A percentile compares a stretch with the other conserved stretches of the same genome.
Evolutionary conservation across 2,888 invertebrate genomes (phyloP).

Genomic region (Timema cristinae): DNA sequence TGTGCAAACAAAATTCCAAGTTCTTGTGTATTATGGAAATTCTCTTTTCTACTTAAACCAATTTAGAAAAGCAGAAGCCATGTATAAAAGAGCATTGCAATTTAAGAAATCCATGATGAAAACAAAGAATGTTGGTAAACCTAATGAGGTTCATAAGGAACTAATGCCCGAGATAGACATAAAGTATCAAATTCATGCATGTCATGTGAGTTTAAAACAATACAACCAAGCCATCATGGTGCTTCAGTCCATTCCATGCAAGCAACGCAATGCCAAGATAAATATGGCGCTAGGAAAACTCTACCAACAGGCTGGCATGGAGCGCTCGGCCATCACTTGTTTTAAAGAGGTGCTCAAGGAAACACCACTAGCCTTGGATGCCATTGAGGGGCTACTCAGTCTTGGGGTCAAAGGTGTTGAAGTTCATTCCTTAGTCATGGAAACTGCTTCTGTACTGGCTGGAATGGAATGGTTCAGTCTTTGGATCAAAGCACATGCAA

Average conservation of each 20-base stretch:
- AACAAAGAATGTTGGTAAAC: constrained; percentile 48
- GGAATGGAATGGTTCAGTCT: constrained; percentile 49
- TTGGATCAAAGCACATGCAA: constrained; percentile 52
- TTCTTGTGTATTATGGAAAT: constrained; percentile 65
- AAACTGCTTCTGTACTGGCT: constrained; percentile 47
- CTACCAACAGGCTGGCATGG: constrained; percentile 64
- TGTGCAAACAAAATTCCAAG: constrained; percentile 61
- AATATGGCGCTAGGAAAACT: constrained; percentile 74
- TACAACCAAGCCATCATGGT: constrained; percentile 54
- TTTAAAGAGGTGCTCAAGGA: constrained; percentile 76
- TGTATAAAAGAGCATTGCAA: constrained; percentile 61
- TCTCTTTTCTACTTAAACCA: constrained; percentile 62
- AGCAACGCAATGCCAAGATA: constrained; percentile 65
- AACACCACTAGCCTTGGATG: constrained; percentile 71
- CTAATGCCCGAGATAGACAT: constrained; percentile 58
- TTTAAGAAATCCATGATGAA: constrained; percentile 59
- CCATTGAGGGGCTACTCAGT: constrained; percentile 66
- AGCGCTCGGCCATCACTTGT: constrained; percentile 65
- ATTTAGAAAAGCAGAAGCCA: constrained; percentile 63
- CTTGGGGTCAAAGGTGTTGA: constrained; percentile 70
- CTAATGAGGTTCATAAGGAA: constrained; percentile 49
- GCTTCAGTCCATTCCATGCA: constrained; percentile 55
- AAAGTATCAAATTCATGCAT: constrained; percentile 67
- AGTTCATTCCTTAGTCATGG: constrained; percentile 66
- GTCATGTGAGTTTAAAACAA: constrained; percentile 63